Evolutionary conservation across 2,888 invertebrate species (phyloP), one percentile per base, ranked within the genome.

Genomic region (Diplazon laetatorius): DNA sequence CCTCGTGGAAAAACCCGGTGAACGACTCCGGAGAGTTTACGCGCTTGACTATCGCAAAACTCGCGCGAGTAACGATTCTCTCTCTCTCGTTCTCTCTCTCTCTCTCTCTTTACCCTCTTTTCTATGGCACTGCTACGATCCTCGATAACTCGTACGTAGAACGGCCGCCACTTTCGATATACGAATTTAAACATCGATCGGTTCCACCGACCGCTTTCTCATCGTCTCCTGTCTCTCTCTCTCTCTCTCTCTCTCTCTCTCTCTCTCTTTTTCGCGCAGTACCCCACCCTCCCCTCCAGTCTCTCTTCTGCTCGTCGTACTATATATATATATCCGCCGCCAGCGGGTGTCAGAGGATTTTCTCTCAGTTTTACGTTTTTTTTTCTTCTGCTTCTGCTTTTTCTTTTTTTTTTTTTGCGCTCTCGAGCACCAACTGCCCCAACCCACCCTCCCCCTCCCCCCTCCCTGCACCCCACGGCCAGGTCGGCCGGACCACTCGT

Each of bases 151-250:
- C 75, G 60, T 57, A 66, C 62, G 75, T 42, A 55, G 70, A 72
- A 79, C 68, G 68, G 78, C 78, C 68, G 63, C 68, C 76, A 79
- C 78, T 79, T 72, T 79, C 76, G 76, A 75, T 72, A 69, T 72
- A 72, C 74, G 75, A 79, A 75, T 72, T 79, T 75, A 63, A 71
- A 39, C 71, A 68, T 71, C 62, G 74, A 75, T 78, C 62, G 55
- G 57, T 62, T 66, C 52, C 60, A 62, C 72, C 63, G 76, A 59
- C 69, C 65, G 22, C 72, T 70, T 82, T 76, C 75, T 73, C 75
- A 80, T 59, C 68, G 70, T 50, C 55, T 69, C 63, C 37, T 39
- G 10, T 62, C 57, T 44, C 48, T 37, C 22, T 44, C 25, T 52
- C 62, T 62, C 65, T 42, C 55, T 70, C 50, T 46, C 22, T 20